Percentiles rank a stretch among this genome's conserved stretches.
phyloP scores from a whole-genome alignment of 2,888 invertebrate genomes.

The Hypercompe scribonia region DNA sequence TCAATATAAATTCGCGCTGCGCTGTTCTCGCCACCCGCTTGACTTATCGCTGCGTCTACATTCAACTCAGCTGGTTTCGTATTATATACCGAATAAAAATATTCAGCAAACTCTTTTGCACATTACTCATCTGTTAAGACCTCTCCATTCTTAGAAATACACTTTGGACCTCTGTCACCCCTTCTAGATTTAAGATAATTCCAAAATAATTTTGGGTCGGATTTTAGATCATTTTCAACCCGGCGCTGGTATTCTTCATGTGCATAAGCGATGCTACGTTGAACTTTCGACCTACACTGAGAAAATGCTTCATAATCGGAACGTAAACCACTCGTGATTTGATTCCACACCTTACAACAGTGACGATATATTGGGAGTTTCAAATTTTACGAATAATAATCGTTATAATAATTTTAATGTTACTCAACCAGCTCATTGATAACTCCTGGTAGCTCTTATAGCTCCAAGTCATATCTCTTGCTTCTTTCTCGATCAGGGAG shows the following conservation, averaged over 20 bases:
- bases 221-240: slow-evolving; percentile 10
- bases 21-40: too few species aligned
- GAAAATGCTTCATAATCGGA: slow-evolving; percentile 18
- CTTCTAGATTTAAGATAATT: too few species aligned
- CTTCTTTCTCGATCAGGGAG: not conserved
- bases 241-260: slow-evolving; percentile 10
- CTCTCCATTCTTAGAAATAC: too few species aligned
- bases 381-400: not conserved
- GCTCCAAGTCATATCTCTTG: not conserved
- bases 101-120: too few species aligned
- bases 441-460: too few species aligned
- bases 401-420: not conserved
- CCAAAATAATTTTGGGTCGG: not conserved
- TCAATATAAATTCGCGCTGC: too few species aligned
- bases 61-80: too few species aligned
- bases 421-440: not conserved
- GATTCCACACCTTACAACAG: too few species aligned
- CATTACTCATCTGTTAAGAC: too few species aligned
- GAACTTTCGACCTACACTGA: slow-evolving; percentile 19
- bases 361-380: not conserved
- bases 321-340: not conserved
- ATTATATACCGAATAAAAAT: too few species aligned
- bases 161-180: too few species aligned
- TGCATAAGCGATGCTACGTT: not conserved
- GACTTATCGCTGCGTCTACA: too few species aligned